Evolutionary conservation across 2,888 invertebrate species (phyloP), one percentile per base, ranked within the genome.

Genomic region (Conchocele bisecta): DNA sequence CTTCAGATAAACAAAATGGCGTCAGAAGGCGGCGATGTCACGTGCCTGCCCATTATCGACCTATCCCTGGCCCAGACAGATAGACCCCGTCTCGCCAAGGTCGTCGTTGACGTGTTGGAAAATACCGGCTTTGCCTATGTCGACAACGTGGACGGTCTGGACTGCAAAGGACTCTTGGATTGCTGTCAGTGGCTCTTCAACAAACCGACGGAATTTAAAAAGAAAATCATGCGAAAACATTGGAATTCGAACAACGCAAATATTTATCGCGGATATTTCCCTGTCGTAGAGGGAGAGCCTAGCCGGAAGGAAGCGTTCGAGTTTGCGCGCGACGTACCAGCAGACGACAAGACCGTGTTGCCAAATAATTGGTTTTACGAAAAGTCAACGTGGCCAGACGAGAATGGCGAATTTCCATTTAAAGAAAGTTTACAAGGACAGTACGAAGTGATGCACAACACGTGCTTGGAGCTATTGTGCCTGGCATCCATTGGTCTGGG

Each of bases 1-100:
- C 37, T 35, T 35, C 37, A 35, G 37, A 35, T 35, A 35, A n/a
- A 35, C 37, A n/a, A 11, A 35, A 64, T 5, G 64, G 64, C 3
- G 41, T 73, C 28, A 58, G 66, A 33, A 60, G 60, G 2, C 60
- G 44, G 15, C 60, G 69, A 13, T 70, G 66, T 48, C 63, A n/a
- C n/a, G n/a, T n/a, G n/a, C n/a, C 73, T 84, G 3, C 83, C 84
- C 2, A 54, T 82, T 3, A 68, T 84, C 31, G 84, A 84, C 48
- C 50, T 83, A 28, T 42, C 69, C 6, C 68, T 75, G 24, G 65
- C 77, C 6, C 59, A 67, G 6, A 54, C 56, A 1, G 60, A 81
- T 24, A 53, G 82, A 29, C 24, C 59, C 6, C 70, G 58, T 0
- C 72, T 78, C 15, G 82, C 83, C 1, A 67, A 68, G 54, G 57